Evolutionary conservation across 2,113 vertebrate species (phyloP).

Genomic region (Indicator maculatus): DNA sequence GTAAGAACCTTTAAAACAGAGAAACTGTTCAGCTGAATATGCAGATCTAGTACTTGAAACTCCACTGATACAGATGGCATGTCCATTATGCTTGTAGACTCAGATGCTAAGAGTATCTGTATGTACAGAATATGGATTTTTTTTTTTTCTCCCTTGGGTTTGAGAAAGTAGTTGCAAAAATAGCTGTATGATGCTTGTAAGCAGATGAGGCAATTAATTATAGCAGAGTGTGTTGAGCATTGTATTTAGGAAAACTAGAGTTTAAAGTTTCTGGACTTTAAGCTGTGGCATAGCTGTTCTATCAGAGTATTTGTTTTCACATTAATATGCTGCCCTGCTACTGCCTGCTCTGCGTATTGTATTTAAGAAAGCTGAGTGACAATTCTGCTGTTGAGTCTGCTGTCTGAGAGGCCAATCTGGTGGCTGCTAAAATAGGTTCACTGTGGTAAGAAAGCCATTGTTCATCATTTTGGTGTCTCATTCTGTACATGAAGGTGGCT

Average conservation of each 20-base stretch:
- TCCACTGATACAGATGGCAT: neutral
- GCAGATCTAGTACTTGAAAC: neutral
- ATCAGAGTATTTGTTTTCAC: neutral
- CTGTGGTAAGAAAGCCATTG: too few relatives aligned
- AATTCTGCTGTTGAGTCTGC: neutral
- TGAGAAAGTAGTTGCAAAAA: neutral
- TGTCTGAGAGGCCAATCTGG: neutral
- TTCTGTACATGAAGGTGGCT: neutral
- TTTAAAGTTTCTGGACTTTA: neutral
- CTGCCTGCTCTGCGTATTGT: neutral
- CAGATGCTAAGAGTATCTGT: neutral
- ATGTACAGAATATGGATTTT: neutral
- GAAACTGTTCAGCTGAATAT: neutral
- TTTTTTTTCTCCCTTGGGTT: neutral
- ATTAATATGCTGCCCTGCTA: neutral
- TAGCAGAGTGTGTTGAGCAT: neutral
- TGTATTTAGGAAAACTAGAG: neutral
- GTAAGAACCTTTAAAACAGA: neutral
- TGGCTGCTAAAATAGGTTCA: fast-evolving
- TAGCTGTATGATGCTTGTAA: neutral
- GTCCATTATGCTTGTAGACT: neutral
- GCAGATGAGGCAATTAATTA: neutral
- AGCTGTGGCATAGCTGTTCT: neutral
- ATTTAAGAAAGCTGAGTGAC: neutral
- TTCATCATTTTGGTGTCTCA: neutral